A percentile compares a stretch with the other conserved stretches of the same genome.
phyloP scores from a whole-genome alignment of 2,113 vertebrate genomes.

The Clarias magur region DNA sequence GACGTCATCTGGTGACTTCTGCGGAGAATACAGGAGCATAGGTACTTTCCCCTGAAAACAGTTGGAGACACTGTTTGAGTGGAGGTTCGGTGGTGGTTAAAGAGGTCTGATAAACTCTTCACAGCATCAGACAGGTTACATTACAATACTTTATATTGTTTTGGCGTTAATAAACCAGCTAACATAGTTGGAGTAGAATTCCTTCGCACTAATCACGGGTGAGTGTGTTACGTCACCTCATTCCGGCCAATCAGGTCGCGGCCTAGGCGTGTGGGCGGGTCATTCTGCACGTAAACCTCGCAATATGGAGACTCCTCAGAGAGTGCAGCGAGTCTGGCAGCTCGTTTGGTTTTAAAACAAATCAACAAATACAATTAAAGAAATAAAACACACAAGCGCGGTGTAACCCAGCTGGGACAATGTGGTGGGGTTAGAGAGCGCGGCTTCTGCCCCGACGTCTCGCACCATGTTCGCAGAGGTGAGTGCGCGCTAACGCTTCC shows the following conservation, averaged over 20 bases:
- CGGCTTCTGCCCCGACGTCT: constrained; percentile 62
- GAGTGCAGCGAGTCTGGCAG: constrained; percentile 69
- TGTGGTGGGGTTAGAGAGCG: constrained; percentile 72
- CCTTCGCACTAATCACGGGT: constrained; percentile 52
- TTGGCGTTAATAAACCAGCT: background rate
- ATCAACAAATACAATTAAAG: constrained; percentile 3
- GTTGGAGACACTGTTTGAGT: background rate
- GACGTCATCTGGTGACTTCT: background rate
- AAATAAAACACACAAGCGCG: constrained; percentile 3
- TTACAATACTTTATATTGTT: background rate
- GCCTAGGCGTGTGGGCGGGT: constrained; percentile 55
- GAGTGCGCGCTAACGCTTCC: constrained; percentile 49
- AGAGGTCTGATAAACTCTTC: background rate
- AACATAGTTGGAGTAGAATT: background rate
- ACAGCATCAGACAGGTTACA: background rate
- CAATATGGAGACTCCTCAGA: constrained; percentile 77
- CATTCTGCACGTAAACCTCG: constrained; percentile 63
- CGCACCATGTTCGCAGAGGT: constrained; percentile 79
- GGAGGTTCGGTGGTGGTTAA: background rate
- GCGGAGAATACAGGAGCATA: background rate
- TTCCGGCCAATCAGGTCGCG: constrained; percentile 62
- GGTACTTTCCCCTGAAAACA: background rate
- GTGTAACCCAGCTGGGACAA: constrained; percentile 56
- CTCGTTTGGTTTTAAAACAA: constrained; percentile 65
- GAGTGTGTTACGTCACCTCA: constrained; percentile 58